These are phyloP conservation scores for Eilema caniola DNA, from an alignment of 2,888 invertebrate genomes.

Conservation along the genomic window DNA sequence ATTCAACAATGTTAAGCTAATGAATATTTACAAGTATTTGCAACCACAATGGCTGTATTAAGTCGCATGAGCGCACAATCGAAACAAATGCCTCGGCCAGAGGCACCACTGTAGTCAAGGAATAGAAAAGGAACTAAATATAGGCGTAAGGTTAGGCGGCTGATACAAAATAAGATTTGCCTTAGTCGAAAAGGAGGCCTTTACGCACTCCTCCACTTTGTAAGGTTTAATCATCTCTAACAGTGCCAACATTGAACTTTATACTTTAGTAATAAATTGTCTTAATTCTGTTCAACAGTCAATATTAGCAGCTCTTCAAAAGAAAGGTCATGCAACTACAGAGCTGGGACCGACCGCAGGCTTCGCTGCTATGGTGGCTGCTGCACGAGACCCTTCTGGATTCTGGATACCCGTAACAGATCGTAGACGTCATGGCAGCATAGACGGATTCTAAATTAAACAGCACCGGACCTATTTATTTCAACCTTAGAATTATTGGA, in stretches of 20 bases:
- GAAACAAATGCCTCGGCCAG: background rate
- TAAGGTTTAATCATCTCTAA: no score
- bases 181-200: no score
- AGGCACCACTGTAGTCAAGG: background rate
- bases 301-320: constrained; percentile 75
- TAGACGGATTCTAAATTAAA: constrained; percentile 74
- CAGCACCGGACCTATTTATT: background rate
- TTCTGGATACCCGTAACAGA: constrained; percentile 75
- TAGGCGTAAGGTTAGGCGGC: background rate
- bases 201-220: no score
- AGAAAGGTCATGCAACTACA: constrained; percentile 83
- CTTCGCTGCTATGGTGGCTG: constrained; percentile 89
- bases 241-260: no score
- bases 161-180: no score
- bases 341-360: constrained; percentile 83
- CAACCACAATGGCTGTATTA: background rate
- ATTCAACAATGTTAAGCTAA: background rate
- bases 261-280: background rate
- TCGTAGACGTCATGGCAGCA: constrained; percentile 81
- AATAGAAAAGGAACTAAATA: background rate
- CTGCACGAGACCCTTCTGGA: constrained; percentile 77
- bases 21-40: constrained; percentile 1
- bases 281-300: constrained; percentile 58
- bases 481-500: background rate
- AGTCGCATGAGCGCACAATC: background rate